These are phyloP conservation scores for Thymelicus acteon DNA, from an alignment of 2,888 invertebrate species.

Conservation along the genomic window DNA sequence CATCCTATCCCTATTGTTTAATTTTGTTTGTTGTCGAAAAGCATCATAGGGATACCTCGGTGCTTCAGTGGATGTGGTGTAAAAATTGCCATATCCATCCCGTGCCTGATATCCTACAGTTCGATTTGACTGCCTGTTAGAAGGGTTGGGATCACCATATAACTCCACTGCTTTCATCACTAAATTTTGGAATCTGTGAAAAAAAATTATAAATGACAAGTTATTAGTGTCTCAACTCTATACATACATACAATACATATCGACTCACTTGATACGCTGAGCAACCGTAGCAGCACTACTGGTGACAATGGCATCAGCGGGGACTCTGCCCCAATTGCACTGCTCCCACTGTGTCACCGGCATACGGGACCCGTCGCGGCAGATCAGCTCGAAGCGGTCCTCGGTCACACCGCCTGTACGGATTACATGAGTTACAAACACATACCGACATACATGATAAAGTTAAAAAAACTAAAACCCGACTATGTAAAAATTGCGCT, in stretches of 20 bases:
- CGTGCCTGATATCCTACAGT: constrained; percentile 53
- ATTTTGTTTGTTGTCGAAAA: constrained; percentile 54
- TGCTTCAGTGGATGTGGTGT: constrained; percentile 58
- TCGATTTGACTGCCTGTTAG: constrained; percentile 63
- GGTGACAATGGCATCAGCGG: constrained; percentile 93
- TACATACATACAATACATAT: no score
- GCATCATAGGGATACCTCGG: constrained; percentile 55
- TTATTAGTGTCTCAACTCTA: no score
- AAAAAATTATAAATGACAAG: neutral
- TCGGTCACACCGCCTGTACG: constrained; percentile 85
- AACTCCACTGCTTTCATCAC: constrained; percentile 86
- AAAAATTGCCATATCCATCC: constrained; percentile 61
- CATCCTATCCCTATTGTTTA: constrained; percentile 46
- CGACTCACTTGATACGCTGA: constrained; percentile 72
- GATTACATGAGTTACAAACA: no score
- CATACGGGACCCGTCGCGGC: constrained; percentile 90
- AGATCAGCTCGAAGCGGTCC: constrained; percentile 91
- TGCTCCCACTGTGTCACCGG: constrained; percentile 87
- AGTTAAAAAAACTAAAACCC: no score
- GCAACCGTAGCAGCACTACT: constrained; percentile 90
- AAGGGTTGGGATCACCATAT: constrained; percentile 78
- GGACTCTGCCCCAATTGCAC: constrained; percentile 95
- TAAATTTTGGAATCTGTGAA: constrained; percentile 86
- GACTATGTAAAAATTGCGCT: no score
- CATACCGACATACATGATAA: no score